phyloP scores from a whole-genome alignment of 2,113 vertebrate species.

The Chrysochloris asiatica region DNA sequence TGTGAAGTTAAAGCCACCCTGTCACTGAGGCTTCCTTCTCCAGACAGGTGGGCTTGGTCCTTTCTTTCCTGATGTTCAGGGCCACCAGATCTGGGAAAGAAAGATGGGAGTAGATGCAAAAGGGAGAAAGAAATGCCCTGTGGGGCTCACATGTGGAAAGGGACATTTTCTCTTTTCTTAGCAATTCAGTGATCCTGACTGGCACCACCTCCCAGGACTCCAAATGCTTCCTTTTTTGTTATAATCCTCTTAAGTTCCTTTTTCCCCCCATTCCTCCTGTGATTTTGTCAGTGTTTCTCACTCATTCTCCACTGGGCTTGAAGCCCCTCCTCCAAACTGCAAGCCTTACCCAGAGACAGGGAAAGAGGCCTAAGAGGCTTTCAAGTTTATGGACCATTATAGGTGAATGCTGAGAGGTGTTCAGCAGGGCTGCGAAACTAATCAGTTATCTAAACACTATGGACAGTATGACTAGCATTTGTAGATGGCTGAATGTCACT shows the following conservation, averaged over 20 bases:
- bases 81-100: neutral
- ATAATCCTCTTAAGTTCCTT: slow-evolving; percentile 82
- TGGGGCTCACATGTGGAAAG: neutral
- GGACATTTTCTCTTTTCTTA: slow-evolving; percentile 68
- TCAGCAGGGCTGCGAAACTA: slow-evolving; percentile 68
- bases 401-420: slow-evolving; percentile 71
- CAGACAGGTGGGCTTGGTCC: neutral
- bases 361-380: slow-evolving; percentile 64
- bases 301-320: slow-evolving; percentile 33
- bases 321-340: slow-evolving; percentile 63
- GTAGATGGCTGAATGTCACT: slow-evolving; percentile 45
- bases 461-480: slow-evolving; percentile 16
- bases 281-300: slow-evolving; percentile 67
- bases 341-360: neutral
- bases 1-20: neutral
- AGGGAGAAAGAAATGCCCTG: slow-evolving; percentile 21
- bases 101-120: neutral
- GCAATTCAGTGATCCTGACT: slow-evolving; percentile 71
- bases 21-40: neutral
- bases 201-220: slow-evolving; percentile 80
- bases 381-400: slow-evolving; percentile 77
- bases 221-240: slow-evolving; percentile 80
- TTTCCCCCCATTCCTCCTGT: slow-evolving; percentile 32
- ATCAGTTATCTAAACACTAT: slow-evolving; percentile 75
- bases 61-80: neutral